These are phyloP conservation scores for Mesodorylaimus sp. DNA, from an alignment of 2,888 invertebrate species.

Conservation along the genomic window DNA sequence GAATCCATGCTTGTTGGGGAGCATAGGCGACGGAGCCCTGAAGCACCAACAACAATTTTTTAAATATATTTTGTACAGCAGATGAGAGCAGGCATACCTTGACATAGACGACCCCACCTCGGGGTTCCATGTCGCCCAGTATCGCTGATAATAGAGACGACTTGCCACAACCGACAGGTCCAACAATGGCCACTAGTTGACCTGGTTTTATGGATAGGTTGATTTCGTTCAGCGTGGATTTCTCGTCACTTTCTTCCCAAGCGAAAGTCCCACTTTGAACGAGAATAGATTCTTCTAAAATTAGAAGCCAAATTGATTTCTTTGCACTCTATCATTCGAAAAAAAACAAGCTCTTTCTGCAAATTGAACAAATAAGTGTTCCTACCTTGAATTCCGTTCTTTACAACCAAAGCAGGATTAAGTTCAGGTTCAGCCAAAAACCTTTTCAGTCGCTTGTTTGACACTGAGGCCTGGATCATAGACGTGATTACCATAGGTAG, in stretches of 20 bases:
- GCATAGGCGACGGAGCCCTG: slow-evolving; percentile 43
- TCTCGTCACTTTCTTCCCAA: slow-evolving; percentile 41
- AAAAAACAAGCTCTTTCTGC: too few relatives aligned
- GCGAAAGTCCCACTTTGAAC: too few relatives aligned
- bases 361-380: too few relatives aligned
- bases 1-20: slow-evolving; percentile 32
- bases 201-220: slow-evolving; percentile 13
- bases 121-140: slow-evolving; percentile 45
- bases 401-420: too few relatives aligned
- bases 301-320: too few relatives aligned
- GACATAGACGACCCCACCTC: neutral
- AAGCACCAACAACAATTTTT: too few relatives aligned
- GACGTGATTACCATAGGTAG: slow-evolving; percentile 37
- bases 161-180: slow-evolving; percentile 35
- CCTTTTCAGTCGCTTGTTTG: slow-evolving; percentile 69
- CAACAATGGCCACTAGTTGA: slow-evolving; percentile 34
- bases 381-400: too few relatives aligned
- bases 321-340: too few relatives aligned
- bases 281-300: slow-evolving; percentile 58
- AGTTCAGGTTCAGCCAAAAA: too few relatives aligned
- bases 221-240: slow-evolving; percentile 3
- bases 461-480: slow-evolving; percentile 53
- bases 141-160: slow-evolving; percentile 62
- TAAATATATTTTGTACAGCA: too few relatives aligned
- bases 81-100: too few relatives aligned